phyloP scores from a whole-genome alignment of 1,140 invertebrate genomes.

The Amyelois transitella region DNA sequence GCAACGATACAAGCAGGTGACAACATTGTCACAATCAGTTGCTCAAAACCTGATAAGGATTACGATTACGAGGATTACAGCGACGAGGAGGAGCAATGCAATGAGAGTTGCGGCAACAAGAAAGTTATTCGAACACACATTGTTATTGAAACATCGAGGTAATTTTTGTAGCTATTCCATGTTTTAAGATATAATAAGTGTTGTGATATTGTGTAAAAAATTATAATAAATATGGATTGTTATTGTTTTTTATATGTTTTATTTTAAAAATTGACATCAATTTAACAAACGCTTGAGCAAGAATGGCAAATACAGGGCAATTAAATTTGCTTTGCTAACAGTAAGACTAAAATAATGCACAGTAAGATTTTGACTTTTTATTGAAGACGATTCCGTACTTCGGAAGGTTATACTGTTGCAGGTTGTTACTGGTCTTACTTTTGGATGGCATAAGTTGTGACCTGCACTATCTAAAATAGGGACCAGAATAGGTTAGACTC shows the following conservation, averaged over 20 bases:
- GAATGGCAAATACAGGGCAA: no score
- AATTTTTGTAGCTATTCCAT: not conserved
- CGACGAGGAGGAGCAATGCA: not conserved
- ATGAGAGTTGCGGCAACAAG: not conserved
- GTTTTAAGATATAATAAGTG: not conserved
- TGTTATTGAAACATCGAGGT: not conserved
- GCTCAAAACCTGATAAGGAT: not conserved
- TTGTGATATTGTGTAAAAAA: not conserved
- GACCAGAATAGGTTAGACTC: no score
- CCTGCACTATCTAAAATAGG: no score
- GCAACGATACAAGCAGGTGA: not conserved
- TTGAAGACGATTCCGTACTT: no score
- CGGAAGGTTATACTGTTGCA: no score
- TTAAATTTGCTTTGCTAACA: no score
- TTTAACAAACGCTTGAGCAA: no score
- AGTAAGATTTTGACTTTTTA: no score
- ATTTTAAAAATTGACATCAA: no score
- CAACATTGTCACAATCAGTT: not conserved
- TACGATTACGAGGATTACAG: not conserved
- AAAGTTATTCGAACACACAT: not conserved
- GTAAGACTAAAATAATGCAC: no score
- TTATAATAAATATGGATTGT: not conserved
- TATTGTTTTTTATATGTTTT: not conserved
- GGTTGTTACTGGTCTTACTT: no score
- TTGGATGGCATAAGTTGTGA: no score